phyloP scores from a whole-genome alignment of 2,113 vertebrate genomes.

The Dromaius novaehollandiae region DNA sequence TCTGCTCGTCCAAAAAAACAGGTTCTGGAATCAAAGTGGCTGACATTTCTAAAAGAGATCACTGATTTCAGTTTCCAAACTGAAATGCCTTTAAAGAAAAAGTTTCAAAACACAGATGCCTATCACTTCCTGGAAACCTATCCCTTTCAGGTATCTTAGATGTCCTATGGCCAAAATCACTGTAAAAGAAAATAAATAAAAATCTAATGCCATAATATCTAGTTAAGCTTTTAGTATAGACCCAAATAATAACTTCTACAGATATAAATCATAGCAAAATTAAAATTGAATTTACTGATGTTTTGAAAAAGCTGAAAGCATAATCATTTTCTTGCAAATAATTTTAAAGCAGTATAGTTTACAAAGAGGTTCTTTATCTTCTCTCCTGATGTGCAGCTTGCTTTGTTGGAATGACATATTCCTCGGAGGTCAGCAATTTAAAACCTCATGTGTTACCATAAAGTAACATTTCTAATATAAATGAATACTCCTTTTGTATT shows the following conservation, averaged over 20 bases:
- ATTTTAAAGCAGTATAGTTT: not conserved
- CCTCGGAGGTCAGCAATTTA: not conserved
- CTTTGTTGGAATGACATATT: not conserved
- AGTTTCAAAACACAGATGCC: not conserved
- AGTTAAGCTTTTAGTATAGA: not conserved
- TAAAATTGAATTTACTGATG: not conserved
- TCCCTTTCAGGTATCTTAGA: not conserved
- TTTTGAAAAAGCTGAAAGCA: not conserved
- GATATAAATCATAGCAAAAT: not conserved
- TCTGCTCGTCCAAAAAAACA: not conserved
- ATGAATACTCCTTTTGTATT: not conserved
- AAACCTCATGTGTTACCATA: not conserved
- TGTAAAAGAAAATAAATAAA: not conserved
- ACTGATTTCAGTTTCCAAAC: not conserved
- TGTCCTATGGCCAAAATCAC: not conserved
- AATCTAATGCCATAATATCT: not conserved
- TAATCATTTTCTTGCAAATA: not conserved
- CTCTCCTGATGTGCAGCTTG: not conserved
- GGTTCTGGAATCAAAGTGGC: not conserved
- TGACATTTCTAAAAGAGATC: not conserved
- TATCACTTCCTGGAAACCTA: not conserved
- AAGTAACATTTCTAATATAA: not conserved
- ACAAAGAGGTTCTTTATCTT: not conserved
- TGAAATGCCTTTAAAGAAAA: not conserved
- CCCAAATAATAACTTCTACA: not conserved